Conservation (phyloP, 1,140 invertebrate species). For the Tetragonula clypearis region DNA sequence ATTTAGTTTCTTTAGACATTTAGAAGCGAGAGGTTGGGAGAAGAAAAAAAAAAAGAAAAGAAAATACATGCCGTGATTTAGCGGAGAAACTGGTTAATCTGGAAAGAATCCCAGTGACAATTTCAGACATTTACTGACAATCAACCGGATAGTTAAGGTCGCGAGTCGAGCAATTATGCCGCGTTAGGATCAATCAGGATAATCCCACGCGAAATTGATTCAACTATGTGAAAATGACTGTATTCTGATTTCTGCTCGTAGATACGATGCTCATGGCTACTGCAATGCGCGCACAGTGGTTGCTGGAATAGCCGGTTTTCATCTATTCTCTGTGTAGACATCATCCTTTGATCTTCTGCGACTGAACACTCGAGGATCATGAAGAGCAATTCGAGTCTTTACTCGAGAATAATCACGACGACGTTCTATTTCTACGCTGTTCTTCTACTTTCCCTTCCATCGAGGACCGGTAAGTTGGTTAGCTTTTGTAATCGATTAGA, state of each 20-base stretch:
- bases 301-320: slow-evolving; percentile 57
- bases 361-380: slow-evolving; percentile 60
- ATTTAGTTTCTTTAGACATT: too few species aligned
- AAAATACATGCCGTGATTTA: too few species aligned
- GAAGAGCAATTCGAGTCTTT: slow-evolving; percentile 62
- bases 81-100: neutral
- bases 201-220: slow-evolving; percentile 58
- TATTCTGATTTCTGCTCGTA: slow-evolving; percentile 62
- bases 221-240: slow-evolving; percentile 57
- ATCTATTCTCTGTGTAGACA: neutral
- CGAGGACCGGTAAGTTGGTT: slow-evolving; percentile 66
- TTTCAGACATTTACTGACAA: slow-evolving; percentile 32
- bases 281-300: slow-evolving; percentile 66
- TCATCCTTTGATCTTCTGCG: slow-evolving; percentile 42
- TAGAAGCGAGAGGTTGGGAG: neutral
- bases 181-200: slow-evolving; percentile 46
- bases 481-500: neutral
- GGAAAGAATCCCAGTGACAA: neutral
- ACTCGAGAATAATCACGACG: slow-evolving; percentile 55
- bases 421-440: slow-evolving; percentile 54
- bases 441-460: slow-evolving; percentile 71
- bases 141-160: slow-evolving; percentile 24
- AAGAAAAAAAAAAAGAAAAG: too few species aligned
- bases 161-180: slow-evolving; percentile 41
- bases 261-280: slow-evolving; percentile 72